Conservation (phyloP, 2,113 vertebrate species). For the Tamias sibiricus region DNA sequence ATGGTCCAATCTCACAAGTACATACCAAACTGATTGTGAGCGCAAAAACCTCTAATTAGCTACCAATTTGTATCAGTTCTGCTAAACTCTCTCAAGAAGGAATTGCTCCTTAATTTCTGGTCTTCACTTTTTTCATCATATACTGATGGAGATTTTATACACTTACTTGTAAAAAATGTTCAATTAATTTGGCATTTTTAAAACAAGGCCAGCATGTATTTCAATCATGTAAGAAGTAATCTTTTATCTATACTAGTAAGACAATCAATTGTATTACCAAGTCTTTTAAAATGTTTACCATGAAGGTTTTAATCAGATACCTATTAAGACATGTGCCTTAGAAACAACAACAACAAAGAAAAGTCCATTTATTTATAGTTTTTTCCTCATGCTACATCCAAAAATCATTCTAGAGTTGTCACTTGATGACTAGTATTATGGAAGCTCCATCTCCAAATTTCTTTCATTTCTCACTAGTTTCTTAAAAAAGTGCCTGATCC, state of each 20-base stretch:
- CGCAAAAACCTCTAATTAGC: slow-evolving; percentile 18
- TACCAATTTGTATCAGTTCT: slow-evolving; percentile 21
- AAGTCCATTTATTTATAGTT: background rate
- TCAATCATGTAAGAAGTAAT: background rate
- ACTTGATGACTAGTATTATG: background rate
- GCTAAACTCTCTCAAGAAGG: background rate
- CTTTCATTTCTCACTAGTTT: background rate
- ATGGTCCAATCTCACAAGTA: slow-evolving; percentile 38
- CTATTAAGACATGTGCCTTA: slow-evolving; percentile 22
- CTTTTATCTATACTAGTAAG: background rate
- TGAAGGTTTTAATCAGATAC: background rate
- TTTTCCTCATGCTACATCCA: background rate
- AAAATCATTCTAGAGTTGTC: background rate
- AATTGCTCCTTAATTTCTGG: slow-evolving; percentile 13
- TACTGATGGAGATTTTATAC: slow-evolving; percentile 17
- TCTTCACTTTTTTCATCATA: background rate
- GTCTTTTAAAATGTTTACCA: background rate
- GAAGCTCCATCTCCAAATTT: background rate
- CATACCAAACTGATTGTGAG: background rate
- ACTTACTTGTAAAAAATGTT: slow-evolving; percentile 30
- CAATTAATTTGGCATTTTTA: slow-evolving; percentile 48
- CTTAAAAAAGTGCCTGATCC: background rate
- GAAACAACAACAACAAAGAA: slow-evolving; percentile 2
- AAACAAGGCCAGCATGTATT: background rate
- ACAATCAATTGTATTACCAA: background rate